phyloP scores from a whole-genome alignment of 2,888 invertebrate genomes.

The Lumbricus terrestris region DNA sequence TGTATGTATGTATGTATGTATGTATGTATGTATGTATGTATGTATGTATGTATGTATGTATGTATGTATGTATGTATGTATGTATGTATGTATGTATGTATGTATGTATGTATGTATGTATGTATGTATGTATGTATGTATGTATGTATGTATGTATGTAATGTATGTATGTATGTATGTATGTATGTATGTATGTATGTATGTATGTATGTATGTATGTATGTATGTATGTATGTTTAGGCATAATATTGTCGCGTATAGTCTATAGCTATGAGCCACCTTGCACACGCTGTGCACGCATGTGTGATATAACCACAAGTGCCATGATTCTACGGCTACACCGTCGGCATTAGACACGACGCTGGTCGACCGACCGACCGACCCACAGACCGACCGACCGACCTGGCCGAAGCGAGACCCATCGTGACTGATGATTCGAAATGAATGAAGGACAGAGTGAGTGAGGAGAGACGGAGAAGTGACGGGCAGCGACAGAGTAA shows the following conservation, averaged over 20 bases:
- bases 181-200: neutral
- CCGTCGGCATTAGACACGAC: no score
- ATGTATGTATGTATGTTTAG: neutral
- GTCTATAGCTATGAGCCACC: neutral
- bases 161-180: neutral
- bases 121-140: neutral
- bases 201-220: no score
- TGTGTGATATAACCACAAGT: neutral
- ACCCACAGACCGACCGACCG: neutral
- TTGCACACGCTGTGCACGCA: neutral
- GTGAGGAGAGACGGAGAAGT: neutral
- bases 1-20: no score
- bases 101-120: neutral
- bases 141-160: neutral
- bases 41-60: no score
- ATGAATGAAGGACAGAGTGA: neutral
- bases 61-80: constrained; percentile 19
- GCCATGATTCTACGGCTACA: neutral
- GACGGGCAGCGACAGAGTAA: neutral
- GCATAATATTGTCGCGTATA: neutral
- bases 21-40: no score
- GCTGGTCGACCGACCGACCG: neutral
- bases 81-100: constrained; percentile 19
- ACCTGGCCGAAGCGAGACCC: neutral
- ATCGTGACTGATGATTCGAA: neutral